Conservation (phyloP, 2,888 invertebrate genomes). For the Sesamia inferens region DNA sequence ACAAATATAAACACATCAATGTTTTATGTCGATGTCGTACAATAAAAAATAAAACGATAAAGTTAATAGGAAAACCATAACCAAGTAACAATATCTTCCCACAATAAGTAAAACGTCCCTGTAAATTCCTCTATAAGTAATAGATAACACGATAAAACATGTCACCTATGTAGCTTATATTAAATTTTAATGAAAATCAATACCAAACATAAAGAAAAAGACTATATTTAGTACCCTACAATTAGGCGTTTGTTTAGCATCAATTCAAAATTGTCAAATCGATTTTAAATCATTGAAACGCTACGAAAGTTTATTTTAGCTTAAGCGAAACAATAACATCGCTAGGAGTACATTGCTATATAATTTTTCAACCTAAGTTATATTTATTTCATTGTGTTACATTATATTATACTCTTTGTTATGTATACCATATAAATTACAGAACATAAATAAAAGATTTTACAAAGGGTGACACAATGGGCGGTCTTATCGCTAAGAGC, state of each 20-base stretch:
- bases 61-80: constrained; percentile 30
- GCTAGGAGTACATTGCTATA: constrained; percentile 38
- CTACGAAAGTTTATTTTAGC: constrained; percentile 20
- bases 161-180: constrained; percentile 37
- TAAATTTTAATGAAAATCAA: constrained; percentile 47
- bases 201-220: constrained; percentile 17
- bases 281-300: constrained; percentile 35
- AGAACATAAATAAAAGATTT: no score
- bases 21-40: constrained; percentile 1
- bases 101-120: constrained; percentile 31
- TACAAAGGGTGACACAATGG: no score
- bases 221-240: constrained; percentile 41
- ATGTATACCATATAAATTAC: no score
- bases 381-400: constrained; percentile 27
- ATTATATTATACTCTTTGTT: no score
- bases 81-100: constrained; percentile 37
- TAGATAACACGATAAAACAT: constrained; percentile 44
- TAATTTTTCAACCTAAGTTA: neutral
- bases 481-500: no score
- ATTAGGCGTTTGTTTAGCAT: constrained; percentile 34
- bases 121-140: constrained; percentile 41
- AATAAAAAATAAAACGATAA: neutral
- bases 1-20: constrained; percentile 51
- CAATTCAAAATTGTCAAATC: constrained; percentile 37
- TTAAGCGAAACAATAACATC: constrained; percentile 20